Percentiles rank a stretch among this genome's conserved stretches.
Evolutionary conservation across 2,888 invertebrate species (phyloP).

Genomic region (Drosophila prolongata): DNA sequence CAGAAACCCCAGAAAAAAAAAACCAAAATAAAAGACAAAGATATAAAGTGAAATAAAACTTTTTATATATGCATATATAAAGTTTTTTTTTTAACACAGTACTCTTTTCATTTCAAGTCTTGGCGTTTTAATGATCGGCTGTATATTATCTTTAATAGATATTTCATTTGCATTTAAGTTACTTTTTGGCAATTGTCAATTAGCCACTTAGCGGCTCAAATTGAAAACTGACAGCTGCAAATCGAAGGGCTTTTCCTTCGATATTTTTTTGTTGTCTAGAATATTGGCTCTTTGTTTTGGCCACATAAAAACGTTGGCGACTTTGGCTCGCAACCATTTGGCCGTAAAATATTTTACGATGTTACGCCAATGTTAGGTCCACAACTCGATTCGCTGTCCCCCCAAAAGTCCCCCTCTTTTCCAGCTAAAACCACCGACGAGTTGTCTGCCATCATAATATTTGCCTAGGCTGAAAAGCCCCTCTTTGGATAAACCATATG

Average conservation of each 20-base stretch:
- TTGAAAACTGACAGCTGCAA: conserved; percentile 47
- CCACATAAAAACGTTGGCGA: conserved; percentile 70
- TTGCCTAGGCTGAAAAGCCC: conserved; percentile 65
- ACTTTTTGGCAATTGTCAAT: conserved; percentile 40
- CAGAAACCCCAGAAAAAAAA: conserved; percentile 12
- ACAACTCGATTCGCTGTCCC: conserved; percentile 34
- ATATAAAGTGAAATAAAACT: conserved; percentile 41
- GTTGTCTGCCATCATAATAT: conserved; percentile 76
- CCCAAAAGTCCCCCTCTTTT: neutral
- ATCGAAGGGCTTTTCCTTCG: conserved; percentile 14
- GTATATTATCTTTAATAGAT: conserved; percentile 45
- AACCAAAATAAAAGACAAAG: conserved; percentile 19
- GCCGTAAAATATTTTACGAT: conserved; percentile 79
- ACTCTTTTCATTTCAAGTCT: conserved; percentile 13
- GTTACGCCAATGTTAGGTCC: conserved; percentile 67
- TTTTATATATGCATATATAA: conserved; percentile 34
- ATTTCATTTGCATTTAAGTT: conserved; percentile 39
- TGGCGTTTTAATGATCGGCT: conserved; percentile 42
- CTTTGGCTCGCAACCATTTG: conserved; percentile 60
- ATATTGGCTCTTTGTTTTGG: conserved; percentile 28
- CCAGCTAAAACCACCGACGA: conserved; percentile 22
- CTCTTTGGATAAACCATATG: conserved; percentile 9
- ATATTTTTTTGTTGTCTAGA: neutral
- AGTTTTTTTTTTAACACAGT: conserved; percentile 19
- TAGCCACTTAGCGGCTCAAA: conserved; percentile 25